Evolutionary conservation across 2,888 invertebrate species (phyloP).

Genomic region (Phalera bucephala): DNA sequence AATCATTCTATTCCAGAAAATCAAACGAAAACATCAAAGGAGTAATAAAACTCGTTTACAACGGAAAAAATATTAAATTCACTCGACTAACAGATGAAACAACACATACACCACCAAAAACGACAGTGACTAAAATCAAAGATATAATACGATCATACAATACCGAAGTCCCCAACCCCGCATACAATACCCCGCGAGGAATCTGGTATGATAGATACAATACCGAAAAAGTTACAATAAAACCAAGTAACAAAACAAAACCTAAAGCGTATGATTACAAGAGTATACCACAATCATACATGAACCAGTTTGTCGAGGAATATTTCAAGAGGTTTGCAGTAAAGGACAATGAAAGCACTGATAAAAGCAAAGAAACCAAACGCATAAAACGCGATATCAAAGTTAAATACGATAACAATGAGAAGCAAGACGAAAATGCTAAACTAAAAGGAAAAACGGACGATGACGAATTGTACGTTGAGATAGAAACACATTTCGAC

Average conservation of each 20-base stretch:
- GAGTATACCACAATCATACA: conserved; percentile 25
- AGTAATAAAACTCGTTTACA: conserved; percentile 55
- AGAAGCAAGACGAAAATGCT: conserved; percentile 20
- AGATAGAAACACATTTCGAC: conserved; percentile 75
- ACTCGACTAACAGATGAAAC: conserved; percentile 12
- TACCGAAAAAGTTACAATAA: background rate
- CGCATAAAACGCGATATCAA: conserved; percentile 60
- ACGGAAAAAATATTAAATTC: conserved; percentile 54
- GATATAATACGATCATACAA: too few species aligned
- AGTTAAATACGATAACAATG: conserved; percentile 37
- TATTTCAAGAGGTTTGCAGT: conserved; percentile 39
- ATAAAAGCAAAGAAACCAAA: conserved; percentile 28
- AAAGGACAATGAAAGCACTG: conserved; percentile 10
- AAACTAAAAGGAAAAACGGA: conserved; percentile 34
- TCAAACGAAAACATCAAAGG: conserved; percentile 51
- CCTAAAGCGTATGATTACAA: conserved; percentile 3
- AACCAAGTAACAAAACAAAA: background rate
- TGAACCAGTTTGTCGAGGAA: conserved; percentile 42
- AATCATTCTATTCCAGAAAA: conserved; percentile 47
- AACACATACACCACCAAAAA: conserved; percentile 3
- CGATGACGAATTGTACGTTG: conserved; percentile 67
- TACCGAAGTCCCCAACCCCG: too few species aligned
- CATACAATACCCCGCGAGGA: too few species aligned
- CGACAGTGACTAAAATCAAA: background rate
- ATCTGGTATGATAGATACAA: conserved; percentile 4